Evolutionary conservation across 2,797 vertebrate genomes (phyloP), one percentile per base, ranked within the genome.

Genomic region (Esox lucius): DNA sequence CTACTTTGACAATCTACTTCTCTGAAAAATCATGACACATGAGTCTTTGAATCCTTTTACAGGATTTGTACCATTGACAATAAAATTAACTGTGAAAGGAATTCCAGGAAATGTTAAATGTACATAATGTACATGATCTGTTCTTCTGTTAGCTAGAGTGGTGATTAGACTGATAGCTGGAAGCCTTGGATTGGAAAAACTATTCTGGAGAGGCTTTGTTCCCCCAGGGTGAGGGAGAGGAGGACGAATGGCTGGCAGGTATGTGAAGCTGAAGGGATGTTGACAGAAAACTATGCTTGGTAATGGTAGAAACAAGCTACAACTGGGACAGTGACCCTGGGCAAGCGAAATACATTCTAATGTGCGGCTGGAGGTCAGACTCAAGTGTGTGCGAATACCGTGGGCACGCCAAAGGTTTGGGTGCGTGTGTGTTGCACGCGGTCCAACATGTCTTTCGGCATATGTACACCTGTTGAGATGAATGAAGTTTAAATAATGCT

Each of bases 281-380:
- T 87, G 84, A 90, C 83, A 89, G 87, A 89, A 71, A 75, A 65
- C 76, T 78, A 74, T 70, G 75, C 74, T 80, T 83, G 74, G 75
- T 61, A 49, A 75, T 77, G 71, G 46, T 49, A 62, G 71, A 85
- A 85, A 67, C 39, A 6, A n/a, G n/a, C 39, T 42, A 42, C 39
- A 42, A 2, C 5, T 42, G 39, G 39, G 5, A 42, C 39, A 6
- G 42, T 42, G 1, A 39, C 4, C 1, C 88, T 87, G 83, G 74
- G 35, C 68, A 71, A 79, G 39, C 39, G n/a, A 42, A 42, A 42
- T 42, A 6, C 42, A 6, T 9, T 9, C 5, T 1, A 42, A 42
- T 42, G 28, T 31, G 31, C 3, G 1, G 28, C 28, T 31, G 28
- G 28, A 31, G 28, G 28, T 31, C 28, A 42, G 9, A 9, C 9